Base-by-base conservation (phyloP, 2,797 vertebrate genomes). In the Balearica regulorum region DNA sequence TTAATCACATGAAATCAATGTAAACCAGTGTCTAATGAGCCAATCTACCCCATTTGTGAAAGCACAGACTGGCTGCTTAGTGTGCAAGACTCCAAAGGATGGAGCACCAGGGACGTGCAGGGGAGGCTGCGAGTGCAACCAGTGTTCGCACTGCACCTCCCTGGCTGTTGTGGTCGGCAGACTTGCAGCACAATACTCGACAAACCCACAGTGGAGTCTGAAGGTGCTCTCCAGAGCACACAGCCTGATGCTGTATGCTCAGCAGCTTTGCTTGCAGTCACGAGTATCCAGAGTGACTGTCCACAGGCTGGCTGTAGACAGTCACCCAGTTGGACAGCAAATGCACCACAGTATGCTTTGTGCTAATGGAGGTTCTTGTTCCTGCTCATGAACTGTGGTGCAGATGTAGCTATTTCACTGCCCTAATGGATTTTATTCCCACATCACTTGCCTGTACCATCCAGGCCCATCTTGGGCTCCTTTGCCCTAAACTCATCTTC, bases 31-130 rank as follows among this genome's bases (percentile, higher is more conserved):
- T 21, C 35, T 31, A 43, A 60, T 11, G 25, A 46, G 49, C 11
- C 31, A 11, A 39, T 49, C 28, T 57, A 22, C 24, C 8, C 7
- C 2, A 15, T 31, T 31, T 2, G n/a, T 51, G 55, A 54, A 78
- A 81, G 51, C 55, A 64, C 17, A 62, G 53, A 18, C 37, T 39
- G 57, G 44, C 44, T 71, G 57, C 26, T 61, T 33, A 9, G 33
- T 33, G 18, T 33, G 26, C 4, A 22, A 77, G 25, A 51, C 13
- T 7, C 31, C 29, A 26, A 25, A 48, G 51, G 29, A 5, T 57
- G 57, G 26, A 53, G 0, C 13, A 48, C 55, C 2, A 35, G 5
- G 46, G 65, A 44, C 0, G 3, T 14, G 29, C 43, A 53, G 35
- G 25, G 64, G 25, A 60, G 48, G 54, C 75, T 49, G 53, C 13